Evolutionary conservation across 2,888 invertebrate species (phyloP).

Genomic region (Melolontha melolontha): DNA sequence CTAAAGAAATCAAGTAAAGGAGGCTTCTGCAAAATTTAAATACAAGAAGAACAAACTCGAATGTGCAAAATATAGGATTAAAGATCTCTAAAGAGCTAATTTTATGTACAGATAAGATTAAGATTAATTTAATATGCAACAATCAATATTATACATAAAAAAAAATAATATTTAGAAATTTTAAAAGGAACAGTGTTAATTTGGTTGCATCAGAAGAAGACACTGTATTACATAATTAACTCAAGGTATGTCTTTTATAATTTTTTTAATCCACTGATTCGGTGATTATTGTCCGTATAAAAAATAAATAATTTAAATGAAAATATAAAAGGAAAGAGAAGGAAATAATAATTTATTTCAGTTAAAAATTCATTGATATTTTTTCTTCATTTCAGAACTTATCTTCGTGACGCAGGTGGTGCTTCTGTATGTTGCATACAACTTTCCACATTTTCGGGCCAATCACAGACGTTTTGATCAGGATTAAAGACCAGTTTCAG

Average conservation of each 20-base stretch:
- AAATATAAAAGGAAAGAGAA: slow-evolving; percentile 6
- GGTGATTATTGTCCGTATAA: slow-evolving; percentile 7
- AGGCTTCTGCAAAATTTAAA: no score
- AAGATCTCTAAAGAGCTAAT: no score
- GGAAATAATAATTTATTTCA: slow-evolving; percentile 4
- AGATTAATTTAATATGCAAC: no score
- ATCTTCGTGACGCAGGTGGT: slow-evolving; percentile 66
- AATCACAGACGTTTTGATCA: slow-evolving; percentile 94
- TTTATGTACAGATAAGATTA: no score
- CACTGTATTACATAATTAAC: neutral
- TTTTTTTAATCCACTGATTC: slow-evolving; percentile 4
- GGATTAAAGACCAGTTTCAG: slow-evolving; percentile 92
- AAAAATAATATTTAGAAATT: no score
- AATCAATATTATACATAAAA: no score
- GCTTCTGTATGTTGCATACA: slow-evolving; percentile 80
- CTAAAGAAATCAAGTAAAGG: no score
- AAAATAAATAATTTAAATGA: slow-evolving; percentile 31
- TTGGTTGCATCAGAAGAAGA: neutral
- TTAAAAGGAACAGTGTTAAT: no score
- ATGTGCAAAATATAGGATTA: no score
- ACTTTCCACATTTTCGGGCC: slow-evolving; percentile 95
- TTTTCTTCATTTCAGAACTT: slow-evolving; percentile 31
- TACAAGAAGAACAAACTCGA: no score
- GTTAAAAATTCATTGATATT: slow-evolving; percentile 4
- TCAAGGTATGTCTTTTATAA: slow-evolving; percentile 11